Base-by-base conservation (phyloP, 2,888 invertebrate species). In the Pherbina coryleti region DNA sequence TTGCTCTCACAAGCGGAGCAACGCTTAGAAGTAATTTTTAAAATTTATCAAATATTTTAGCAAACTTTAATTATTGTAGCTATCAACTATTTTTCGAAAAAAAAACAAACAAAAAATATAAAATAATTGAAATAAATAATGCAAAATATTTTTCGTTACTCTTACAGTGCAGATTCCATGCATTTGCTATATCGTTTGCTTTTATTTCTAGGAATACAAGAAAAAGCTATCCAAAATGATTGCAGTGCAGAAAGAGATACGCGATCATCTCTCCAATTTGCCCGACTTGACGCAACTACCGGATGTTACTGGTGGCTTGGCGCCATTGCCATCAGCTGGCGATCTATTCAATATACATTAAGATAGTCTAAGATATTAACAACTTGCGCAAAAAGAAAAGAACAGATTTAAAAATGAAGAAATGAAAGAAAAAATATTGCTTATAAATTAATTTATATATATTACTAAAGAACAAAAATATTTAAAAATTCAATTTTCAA, bases 311-410 rank as follows among this genome's bases (percentile, higher is more conserved):
- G 97, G 97, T 25, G 97, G 97, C 9, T 90, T 98, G 55, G 96
- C 97, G 49, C 98, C 98, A 0, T 91, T 98, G 81, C 98, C 98
- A 53, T 97, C 98, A 4, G 98, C 98, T 53, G 98, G 98, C 2
- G 98, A 98, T 90, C 92, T 98, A 57, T 98, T 98, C 90, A 96
- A 93, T 90, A 89, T 95, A 83, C 91, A 92, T 78, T 89, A 85
- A 88, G 75, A 67, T 78, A 57, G 75, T 2, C 49, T 64, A 28
- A 72, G 37, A 44, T 57, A 53, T 73, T n/a, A 60, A 72, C 37
- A 66, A 53, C 14, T 25, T 11, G 51, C 64, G 55, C 71, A 37
- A 64, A 64, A 34, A 22, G 2, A 53, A 8, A 34, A 53, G 22
- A 31, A 64, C 22, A 70, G 3, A 37, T 64, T 49, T 74, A 69